Base-by-base conservation (phyloP, 30 jellyfish, hydroid and myxozoan species). In the Calvadosia cruxmelitensis region DNA sequence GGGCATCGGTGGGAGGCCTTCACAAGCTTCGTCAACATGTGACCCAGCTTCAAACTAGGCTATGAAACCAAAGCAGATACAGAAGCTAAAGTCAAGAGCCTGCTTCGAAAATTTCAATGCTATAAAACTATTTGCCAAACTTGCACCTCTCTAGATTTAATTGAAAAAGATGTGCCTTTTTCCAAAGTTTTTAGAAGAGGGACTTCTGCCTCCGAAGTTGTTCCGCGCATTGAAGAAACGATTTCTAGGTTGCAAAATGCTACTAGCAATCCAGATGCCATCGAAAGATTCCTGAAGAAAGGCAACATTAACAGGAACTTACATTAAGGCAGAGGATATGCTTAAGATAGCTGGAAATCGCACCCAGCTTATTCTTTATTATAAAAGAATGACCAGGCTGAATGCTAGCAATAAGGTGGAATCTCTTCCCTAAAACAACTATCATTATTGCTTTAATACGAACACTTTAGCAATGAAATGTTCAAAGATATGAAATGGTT, bases 1-100 rank as follows among this genome's bases (percentile, higher is more conserved):
- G 83, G 94, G 0, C 95, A 84, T 64, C 34, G 90, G 53, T 31
- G 33, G 3, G 49, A 29, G 7, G 95, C 92, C 53, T 84, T 33
- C 32, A 66, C 66, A 33, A 52, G 67, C 24, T 62, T 84, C n/a
- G 73, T 84, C 29, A 70, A 62, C 52, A 71, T 78, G 80, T 84
- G 95, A 92, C 84, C 92, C 5, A 68, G 91, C 27, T 53, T 84
- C 48, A 63, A 36, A 1, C 64, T 63, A 1, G 95, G 75, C 1
- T 84, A 74, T 63, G 94, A 84, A 36, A 42, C 57, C 10, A 57
- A 57, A 61, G 77, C 34, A 23, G 50, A 27, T 27, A 7, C 83
- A 12, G 62, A 57, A 49, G 34, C 71, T 33, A 65, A 65, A 52
- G 48, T 36, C 31, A 65, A 35, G 52, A 62, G 80, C 28, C 74